Percentiles rank a stretch among this genome's conserved stretches.
Evolutionary conservation across 2,113 vertebrate genomes (phyloP).

Genomic region (Uropsilus gracilis): DNA sequence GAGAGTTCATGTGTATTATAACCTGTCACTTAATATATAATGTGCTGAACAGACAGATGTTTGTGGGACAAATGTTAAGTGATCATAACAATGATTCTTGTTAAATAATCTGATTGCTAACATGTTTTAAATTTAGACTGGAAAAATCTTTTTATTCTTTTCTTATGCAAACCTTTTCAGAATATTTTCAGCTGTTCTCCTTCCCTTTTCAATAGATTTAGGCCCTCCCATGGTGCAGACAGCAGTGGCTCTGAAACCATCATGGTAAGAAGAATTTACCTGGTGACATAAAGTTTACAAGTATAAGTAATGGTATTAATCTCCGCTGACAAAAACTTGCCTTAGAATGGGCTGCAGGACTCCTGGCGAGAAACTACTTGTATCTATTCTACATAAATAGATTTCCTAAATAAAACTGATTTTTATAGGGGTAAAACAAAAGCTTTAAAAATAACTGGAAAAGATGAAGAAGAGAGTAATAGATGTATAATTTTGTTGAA

Average conservation of each 20-base stretch:
- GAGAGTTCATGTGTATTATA: not conserved
- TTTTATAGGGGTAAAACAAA: not conserved
- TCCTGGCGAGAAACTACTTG: not conserved
- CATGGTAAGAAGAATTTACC: conserved; percentile 91
- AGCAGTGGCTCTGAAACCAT: conserved; percentile 91
- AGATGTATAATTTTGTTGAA: not conserved
- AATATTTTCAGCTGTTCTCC: conserved; percentile 88
- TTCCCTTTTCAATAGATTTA: conserved; percentile 88
- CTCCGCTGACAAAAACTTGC: not conserved
- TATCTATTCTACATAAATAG: not conserved
- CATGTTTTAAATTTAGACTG: not conserved
- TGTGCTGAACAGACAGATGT: not conserved
- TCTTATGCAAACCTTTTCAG: conserved; percentile 86
- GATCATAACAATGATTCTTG: not conserved
- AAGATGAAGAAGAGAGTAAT: not conserved
- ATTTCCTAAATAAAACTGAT: conserved; percentile 21
- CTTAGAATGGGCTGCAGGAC: not conserved
- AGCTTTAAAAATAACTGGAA: not conserved
- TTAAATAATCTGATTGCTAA: not conserved
- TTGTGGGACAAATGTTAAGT: not conserved
- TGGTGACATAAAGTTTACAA: conserved; percentile 70
- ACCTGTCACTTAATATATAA: not conserved
- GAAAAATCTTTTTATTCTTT: not conserved
- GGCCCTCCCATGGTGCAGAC: conserved; percentile 90
- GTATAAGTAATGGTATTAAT: conserved; percentile 30